Conservation (phyloP, 2,797 vertebrate genomes). For the Adrianichthys oophorus region DNA sequence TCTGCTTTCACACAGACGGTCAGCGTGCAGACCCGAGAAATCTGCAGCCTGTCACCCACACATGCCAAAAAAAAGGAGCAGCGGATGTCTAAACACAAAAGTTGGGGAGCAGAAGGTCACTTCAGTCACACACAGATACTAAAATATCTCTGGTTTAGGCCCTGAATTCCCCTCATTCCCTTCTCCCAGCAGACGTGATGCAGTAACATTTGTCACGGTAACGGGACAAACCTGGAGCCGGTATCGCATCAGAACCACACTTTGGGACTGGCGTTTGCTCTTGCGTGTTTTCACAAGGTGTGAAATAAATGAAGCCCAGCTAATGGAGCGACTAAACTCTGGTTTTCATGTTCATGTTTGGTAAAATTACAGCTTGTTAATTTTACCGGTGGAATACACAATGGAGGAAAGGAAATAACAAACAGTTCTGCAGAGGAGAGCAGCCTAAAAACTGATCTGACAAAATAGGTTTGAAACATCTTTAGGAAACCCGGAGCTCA, state of each 20-base stretch:
- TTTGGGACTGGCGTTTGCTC: constrained; percentile 23
- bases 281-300: constrained; percentile 11
- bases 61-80: constrained; percentile 12
- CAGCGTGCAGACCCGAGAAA: constrained; percentile 43
- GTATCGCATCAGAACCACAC: constrained; percentile 44
- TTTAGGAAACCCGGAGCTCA: constrained; percentile 8
- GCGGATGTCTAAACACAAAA: constrained; percentile 20
- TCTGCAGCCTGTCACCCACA: constrained; percentile 38
- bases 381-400: constrained; percentile 31
- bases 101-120: constrained; percentile 19
- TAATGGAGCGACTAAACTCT: constrained; percentile 36
- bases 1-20: constrained; percentile 54
- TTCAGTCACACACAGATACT: constrained; percentile 17
- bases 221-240: constrained; percentile 53
- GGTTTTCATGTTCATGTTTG: constrained; percentile 52
- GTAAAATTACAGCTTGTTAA: constrained; percentile 48
- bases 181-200: constrained; percentile 48
- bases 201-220: constrained; percentile 46
- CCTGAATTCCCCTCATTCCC: constrained; percentile 38
- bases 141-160: constrained; percentile 43
- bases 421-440: constrained; percentile 31
- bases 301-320: constrained; percentile 26
- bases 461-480: constrained; percentile 22
- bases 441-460: neutral
- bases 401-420: constrained; percentile 33